These are phyloP conservation scores for Cynaeus angustus DNA, from an alignment of 2,888 invertebrate genomes.

Conservation along the genomic window DNA sequence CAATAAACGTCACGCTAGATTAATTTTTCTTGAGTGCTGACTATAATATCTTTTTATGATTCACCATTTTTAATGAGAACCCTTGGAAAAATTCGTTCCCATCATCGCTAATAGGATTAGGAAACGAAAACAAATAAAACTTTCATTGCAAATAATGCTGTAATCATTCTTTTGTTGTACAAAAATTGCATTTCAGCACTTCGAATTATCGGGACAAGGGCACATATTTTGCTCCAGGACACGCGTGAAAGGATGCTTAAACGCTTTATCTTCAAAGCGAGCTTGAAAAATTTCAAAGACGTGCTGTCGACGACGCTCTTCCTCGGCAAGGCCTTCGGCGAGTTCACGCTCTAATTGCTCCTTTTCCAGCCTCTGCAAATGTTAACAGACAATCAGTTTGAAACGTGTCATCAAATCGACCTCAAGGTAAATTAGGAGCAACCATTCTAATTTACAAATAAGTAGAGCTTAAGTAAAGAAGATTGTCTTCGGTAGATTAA, in stretches of 20 bases:
- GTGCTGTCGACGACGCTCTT: conserved; percentile 64
- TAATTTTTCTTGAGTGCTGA: conserved; percentile 10
- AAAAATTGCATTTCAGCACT: conserved; percentile 14
- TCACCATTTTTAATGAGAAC: conserved; percentile 19
- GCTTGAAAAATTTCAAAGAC: conserved; percentile 61
- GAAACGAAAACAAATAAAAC: conserved; percentile 36
- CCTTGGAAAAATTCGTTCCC: conserved; percentile 27
- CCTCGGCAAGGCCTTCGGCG: conserved; percentile 64
- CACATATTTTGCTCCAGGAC: conserved; percentile 59
- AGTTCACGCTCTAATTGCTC: conserved; percentile 65
- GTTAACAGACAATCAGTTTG: not conserved
- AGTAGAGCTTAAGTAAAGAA: no score
- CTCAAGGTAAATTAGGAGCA: not conserved
- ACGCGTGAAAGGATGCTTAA: conserved; percentile 67
- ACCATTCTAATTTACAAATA: not conserved
- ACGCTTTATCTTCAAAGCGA: conserved; percentile 53
- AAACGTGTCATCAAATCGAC: not conserved
- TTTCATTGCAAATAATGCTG: conserved; percentile 35
- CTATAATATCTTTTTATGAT: not conserved
- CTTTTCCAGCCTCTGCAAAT: conserved; percentile 63
- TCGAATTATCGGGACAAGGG: conserved; percentile 17
- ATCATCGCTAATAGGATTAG: conserved; percentile 10
- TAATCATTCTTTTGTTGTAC: conserved; percentile 33
- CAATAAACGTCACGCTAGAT: conserved; percentile 33
- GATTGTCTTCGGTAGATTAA: no score